Base-by-base conservation (phyloP, 2,113 vertebrate genomes). In the Gymnogyps californianus region DNA sequence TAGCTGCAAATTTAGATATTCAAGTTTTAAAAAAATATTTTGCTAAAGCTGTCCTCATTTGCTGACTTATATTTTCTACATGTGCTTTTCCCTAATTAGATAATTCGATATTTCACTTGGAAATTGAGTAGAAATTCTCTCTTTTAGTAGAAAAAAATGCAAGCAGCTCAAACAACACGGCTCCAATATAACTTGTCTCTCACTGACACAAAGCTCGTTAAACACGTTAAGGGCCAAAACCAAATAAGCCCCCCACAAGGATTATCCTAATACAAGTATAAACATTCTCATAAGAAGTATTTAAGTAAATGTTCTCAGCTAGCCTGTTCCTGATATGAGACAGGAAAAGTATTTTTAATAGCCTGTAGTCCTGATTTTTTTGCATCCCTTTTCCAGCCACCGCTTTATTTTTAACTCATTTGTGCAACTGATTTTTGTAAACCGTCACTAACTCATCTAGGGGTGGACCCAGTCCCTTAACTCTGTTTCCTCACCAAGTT, bases 231-330 rank as follows among this genome's bases (percentile, higher is more conserved):
- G 80, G 82, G 51, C 47, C 42, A 67, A 89, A 90, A 86, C 22
- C 66, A 86, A 93, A 94, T 83, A 59, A 83, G 66, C 46, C 78
- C 46, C 78, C 59, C 47, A 59, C 67, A 89, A 91, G 55, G 84
- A 88, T 88, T 94, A 95, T 86, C 46, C 71, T 74, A 75, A 70
- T 85, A 52, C 81, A 93, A 80, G 46, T 77, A 86, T 66, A 83
- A 96, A 90, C 70, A 75, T 55, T 91, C 66, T 88, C 52, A 32
- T 58, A 90, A 66, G 75, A 94, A 92, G 62, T 86, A 91, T 72
- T 72, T 62, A 90, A 83, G 75, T 87, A 81, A 79, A 72, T 78
- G 69, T 91, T 86, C 78, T 94, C n/a, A 34, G 58, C 58, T 91
- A 94, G 70, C 24, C 78, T 74, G 31, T 86, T 86, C 71, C 71